Conservation (phyloP, 2,797 vertebrate genomes). For the Rhinoraja longicauda region DNA sequence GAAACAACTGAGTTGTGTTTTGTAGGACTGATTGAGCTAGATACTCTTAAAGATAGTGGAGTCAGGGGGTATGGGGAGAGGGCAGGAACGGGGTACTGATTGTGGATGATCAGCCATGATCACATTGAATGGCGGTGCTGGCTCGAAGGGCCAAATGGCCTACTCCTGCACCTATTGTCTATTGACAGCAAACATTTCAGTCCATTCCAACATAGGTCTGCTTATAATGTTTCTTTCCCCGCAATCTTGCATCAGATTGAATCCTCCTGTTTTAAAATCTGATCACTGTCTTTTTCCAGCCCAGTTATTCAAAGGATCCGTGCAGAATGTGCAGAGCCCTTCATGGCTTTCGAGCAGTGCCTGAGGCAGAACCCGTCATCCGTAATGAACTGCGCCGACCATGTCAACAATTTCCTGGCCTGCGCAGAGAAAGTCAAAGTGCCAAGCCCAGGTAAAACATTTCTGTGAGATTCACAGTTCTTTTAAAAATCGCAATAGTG, state of each 20-base stretch:
- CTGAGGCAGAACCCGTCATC: slow-evolving; percentile 67
- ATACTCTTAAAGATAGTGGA: no score
- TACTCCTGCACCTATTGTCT: no score
- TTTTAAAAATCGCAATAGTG: background rate
- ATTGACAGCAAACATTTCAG: background rate
- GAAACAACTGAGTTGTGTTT: background rate
- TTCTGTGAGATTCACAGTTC: background rate
- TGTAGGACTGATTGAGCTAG: no score
- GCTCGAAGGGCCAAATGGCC: no score
- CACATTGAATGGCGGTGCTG: no score
- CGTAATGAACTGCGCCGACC: slow-evolving; percentile 63
- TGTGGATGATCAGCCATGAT: no score
- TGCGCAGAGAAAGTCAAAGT: slow-evolving; percentile 78
- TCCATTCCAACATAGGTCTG: background rate
- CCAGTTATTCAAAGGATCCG: slow-evolving; percentile 84
- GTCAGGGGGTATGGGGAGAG: no score
- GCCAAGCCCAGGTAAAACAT: slow-evolving; percentile 53
- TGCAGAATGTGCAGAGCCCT: slow-evolving; percentile 67
- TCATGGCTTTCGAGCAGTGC: slow-evolving; percentile 77
- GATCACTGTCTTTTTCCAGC: slow-evolving; percentile 50
- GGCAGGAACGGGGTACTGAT: no score
- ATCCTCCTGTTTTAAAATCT: background rate
- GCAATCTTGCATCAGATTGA: no score
- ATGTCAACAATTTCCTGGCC: slow-evolving; percentile 70
- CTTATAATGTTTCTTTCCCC: background rate